Evolutionary conservation across 2,888 invertebrate genomes (phyloP).

Genomic region (Taenaris catops): DNA sequence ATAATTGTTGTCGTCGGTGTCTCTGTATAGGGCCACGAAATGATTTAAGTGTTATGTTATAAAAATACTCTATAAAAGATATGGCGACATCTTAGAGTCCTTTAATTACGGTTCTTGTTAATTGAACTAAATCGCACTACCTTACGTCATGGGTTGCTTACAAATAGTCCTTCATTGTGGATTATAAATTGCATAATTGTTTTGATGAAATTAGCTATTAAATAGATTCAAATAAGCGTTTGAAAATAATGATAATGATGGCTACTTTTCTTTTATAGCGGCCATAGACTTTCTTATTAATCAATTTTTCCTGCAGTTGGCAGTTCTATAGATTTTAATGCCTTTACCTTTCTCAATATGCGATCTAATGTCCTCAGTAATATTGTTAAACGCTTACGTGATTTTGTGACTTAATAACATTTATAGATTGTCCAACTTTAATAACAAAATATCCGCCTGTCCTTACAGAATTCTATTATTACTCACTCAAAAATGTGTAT

Average conservation of each 20-base stretch:
- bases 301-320: too few species aligned
- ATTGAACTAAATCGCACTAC: constrained; percentile 6
- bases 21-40: constrained; percentile 52
- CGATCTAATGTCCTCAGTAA: too few species aligned
- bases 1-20: constrained; percentile 48
- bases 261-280: too few species aligned
- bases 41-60: constrained; percentile 42
- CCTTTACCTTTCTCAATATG: too few species aligned
- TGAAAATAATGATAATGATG: too few species aligned
- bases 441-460: neutral
- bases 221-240: too few species aligned
- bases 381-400: too few species aligned
- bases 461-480: neutral
- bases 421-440: neutral
- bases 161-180: constrained; percentile 1
- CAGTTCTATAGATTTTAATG: too few species aligned
- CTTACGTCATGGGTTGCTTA: neutral
- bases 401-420: too few species aligned
- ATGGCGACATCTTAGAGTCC: constrained; percentile 5
- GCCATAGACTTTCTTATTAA: too few species aligned
- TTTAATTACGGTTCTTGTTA: constrained; percentile 5
- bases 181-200: too few species aligned
- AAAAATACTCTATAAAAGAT: constrained; percentile 29
- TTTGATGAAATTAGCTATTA: too few species aligned
- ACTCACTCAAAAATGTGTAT: constrained; percentile 2